Conservation (phyloP, 1,140 invertebrate species). For the Eubasilissa regina region DNA sequence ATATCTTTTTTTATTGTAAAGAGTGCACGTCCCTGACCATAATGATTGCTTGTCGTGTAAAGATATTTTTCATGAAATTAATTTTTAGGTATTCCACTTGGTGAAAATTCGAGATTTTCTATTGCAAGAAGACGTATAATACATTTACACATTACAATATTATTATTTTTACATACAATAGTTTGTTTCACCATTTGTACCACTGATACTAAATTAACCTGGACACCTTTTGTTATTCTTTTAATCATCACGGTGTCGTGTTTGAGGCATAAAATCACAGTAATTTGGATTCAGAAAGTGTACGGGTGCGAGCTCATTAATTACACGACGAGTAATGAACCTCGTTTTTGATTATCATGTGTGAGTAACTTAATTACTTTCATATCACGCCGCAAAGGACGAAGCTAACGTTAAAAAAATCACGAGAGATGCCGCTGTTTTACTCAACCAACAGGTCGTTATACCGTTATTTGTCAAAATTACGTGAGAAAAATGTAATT, state of each 20-base stretch:
- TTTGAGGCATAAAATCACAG: conserved; percentile 1
- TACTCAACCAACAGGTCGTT: conserved; percentile 24
- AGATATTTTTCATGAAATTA: too few species aligned
- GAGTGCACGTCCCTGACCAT: too few species aligned
- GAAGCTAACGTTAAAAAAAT: neutral
- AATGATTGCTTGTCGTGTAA: too few species aligned
- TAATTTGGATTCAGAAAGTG: conserved; percentile 17
- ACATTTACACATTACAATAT: too few species aligned
- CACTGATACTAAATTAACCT: too few species aligned
- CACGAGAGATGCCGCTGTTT: neutral
- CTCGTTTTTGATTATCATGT: conserved; percentile 17
- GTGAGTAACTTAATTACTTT: conserved; percentile 21
- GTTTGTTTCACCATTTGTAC: too few species aligned
- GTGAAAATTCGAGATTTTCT: too few species aligned
- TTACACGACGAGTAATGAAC: neutral
- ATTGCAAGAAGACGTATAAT: too few species aligned
- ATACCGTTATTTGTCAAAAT: conserved; percentile 23
- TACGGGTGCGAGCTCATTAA: conserved; percentile 15
- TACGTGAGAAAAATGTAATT: conserved; percentile 20
- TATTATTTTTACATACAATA: too few species aligned
- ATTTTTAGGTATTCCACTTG: too few species aligned
- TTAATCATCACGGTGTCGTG: conserved; percentile 8
- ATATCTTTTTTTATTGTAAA: too few species aligned
- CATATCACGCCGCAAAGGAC: conserved; percentile 27
- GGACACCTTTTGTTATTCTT: neutral